These are phyloP conservation scores for Timema cristinae DNA, from an alignment of 2,888 invertebrate genomes.

Conservation along the genomic window DNA sequence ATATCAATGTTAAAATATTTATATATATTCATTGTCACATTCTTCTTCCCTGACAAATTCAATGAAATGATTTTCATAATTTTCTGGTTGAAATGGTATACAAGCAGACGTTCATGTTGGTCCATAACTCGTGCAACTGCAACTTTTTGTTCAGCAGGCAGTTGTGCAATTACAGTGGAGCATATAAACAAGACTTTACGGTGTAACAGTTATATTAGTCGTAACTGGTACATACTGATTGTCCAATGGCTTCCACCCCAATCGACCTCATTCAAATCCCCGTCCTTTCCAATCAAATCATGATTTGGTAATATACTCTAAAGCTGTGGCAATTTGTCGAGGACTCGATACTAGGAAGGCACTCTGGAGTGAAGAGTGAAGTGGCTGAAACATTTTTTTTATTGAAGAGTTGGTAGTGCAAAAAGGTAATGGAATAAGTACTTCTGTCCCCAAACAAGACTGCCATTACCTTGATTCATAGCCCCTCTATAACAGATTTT, in stretches of 20 bases:
- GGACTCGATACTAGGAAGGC: conserved; percentile 5
- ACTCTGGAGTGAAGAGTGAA: not conserved
- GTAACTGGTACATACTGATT: not conserved
- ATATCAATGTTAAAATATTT: no score
- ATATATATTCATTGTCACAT: no score
- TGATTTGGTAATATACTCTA: no score
- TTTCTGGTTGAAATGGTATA: not conserved
- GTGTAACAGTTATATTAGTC: conserved; percentile 1
- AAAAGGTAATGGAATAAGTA: not conserved
- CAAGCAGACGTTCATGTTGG: not conserved
- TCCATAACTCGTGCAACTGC: not conserved
- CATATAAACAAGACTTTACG: not conserved
- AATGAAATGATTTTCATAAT: conserved; percentile 7
- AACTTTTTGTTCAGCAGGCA: not conserved
- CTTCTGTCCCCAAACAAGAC: not conserved
- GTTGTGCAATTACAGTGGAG: conserved; percentile 5
- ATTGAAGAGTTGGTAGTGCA: not conserved
- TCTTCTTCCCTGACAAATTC: no score
- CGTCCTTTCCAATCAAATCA: not conserved
- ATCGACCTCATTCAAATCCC: not conserved
- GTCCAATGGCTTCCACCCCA: not conserved
- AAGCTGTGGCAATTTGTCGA: not conserved
- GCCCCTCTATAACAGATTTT: not conserved
- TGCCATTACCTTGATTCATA: not conserved
- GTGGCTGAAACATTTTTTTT: not conserved